A percentile compares a stretch with the other conserved stretches of the same genome.
These are phyloP conservation scores for Cairina moschata DNA, from an alignment of 2,113 vertebrate genomes.

Conservation along the genomic window DNA sequence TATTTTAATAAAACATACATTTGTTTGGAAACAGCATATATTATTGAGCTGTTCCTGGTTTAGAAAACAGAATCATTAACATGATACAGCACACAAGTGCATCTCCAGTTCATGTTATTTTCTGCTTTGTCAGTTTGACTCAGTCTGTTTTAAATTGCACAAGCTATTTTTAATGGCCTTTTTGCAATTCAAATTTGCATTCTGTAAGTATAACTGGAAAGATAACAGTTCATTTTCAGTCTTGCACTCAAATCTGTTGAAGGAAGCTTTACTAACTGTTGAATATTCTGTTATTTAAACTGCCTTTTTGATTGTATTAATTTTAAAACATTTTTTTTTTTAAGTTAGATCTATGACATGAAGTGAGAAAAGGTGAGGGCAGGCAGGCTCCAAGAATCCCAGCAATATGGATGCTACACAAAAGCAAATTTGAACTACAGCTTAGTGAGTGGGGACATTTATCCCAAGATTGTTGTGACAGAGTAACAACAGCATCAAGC, in stretches of 20 bases:
- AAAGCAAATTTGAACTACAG: neutral
- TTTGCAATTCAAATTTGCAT: slow-evolving; percentile 65
- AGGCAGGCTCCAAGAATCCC: neutral
- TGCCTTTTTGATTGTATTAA: neutral
- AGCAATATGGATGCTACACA: neutral
- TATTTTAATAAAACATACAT: slow-evolving; percentile 28
- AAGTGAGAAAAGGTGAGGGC: neutral
- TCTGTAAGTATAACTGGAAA: slow-evolving; percentile 44
- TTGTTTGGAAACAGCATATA: slow-evolving; percentile 36
- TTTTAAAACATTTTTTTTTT: neutral
- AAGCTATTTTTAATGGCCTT: slow-evolving; percentile 63
- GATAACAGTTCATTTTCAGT: slow-evolving; percentile 55
- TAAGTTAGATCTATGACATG: neutral
- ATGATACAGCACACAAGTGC: slow-evolving; percentile 38
- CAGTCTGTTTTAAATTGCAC: slow-evolving; percentile 53
- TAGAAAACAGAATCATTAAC: slow-evolving; percentile 51
- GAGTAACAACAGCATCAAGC: rapidly evolving
- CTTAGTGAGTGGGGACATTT: neutral
- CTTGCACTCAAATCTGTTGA: slow-evolving; percentile 34
- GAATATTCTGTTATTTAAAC: slow-evolving; percentile 38
- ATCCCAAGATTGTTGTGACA: neutral
- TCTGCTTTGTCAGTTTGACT: slow-evolving; percentile 64
- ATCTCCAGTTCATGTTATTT: slow-evolving; percentile 24
- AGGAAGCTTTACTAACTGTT: slow-evolving; percentile 8
- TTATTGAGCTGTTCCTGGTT: slow-evolving; percentile 25